Evolutionary conservation across 2,888 invertebrate genomes (phyloP), one percentile per base, ranked within the genome.

Genomic region (Heliconius hortense): DNA sequence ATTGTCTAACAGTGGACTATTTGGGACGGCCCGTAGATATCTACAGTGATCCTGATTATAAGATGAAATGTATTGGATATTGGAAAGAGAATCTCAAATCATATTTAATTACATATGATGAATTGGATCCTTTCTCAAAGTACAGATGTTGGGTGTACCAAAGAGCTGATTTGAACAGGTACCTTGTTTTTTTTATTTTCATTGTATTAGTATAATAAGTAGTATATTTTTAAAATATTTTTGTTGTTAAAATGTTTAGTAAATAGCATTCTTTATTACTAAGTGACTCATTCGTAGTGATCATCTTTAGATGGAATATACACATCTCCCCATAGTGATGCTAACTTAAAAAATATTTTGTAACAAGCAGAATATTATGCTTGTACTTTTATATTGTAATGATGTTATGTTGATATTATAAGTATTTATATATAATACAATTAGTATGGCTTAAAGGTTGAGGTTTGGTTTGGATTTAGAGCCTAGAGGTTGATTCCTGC

Each of bases 131-230:
- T 0, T 97, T 98, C 84, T 98, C 98, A 4, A 98, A 97, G 88
- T 99, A 98, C 88, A 96, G 99, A 83, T 99, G 99, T 88, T 99
- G 99, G 99, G 98, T 99, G 63, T 99, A 99, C 90, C 99, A 99
- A 89, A 95, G 99, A 84, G 97, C 98, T 69, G 99, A 99, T 95
- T 95, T 99, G 81, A 98, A 98, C 86, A 87, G 96, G 99, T 83
- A 93, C 95, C 10, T 31, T 24, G 26, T 43, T 75, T 39, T n/a
- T 66, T 21, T 24, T 18, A 56, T 39, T 2, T 21, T 64, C 11
- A 35, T 5, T n/a, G 5, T 5, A n/a, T 39, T 5, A 11, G 21
- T 24, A 21, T 18, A 15, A 24, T 24, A 7, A 39, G 24, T 31
- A 18, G 5, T 21, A 8, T 53, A 10, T 15, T 59, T 56, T 35